A percentile compares a stretch with the other conserved stretches of the same genome.
Conservation (phyloP, 2,113 vertebrate species). For the Oenanthe oenanthe region DNA sequence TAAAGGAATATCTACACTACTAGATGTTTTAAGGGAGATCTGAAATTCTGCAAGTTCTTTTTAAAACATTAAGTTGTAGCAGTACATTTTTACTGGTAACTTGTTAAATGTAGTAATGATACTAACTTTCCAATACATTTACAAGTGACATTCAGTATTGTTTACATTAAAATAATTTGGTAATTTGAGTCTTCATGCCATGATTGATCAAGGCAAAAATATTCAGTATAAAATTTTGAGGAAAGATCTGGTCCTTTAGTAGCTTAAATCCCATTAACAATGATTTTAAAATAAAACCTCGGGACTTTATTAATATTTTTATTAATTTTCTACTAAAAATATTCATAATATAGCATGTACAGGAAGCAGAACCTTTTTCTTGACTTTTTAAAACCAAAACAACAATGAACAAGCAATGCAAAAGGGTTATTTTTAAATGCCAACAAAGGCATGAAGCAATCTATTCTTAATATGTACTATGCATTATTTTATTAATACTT, state of each 20-base stretch:
- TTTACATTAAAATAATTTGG: neutral
- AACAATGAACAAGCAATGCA: neutral
- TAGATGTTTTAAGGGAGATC: neutral
- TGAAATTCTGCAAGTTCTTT: neutral
- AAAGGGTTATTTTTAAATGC: neutral
- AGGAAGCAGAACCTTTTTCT: neutral
- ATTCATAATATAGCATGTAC: neutral
- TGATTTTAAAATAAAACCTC: neutral
- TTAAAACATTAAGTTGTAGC: neutral
- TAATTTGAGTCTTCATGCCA: neutral
- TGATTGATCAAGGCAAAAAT: neutral
- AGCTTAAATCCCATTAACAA: neutral
- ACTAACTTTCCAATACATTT: neutral
- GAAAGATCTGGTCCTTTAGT: neutral
- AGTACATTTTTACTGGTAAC: neutral
- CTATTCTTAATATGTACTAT: neutral
- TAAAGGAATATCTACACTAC: neutral
- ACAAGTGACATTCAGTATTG: neutral
- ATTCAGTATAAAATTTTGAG: neutral
- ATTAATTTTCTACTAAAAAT: neutral
- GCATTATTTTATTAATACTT: neutral
- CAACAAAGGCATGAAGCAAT: neutral
- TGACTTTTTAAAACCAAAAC: neutral
- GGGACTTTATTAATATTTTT: neutral
- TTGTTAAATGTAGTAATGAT: neutral